Evolutionary conservation across 2,797 vertebrate genomes (phyloP).

Genomic region (Sebastiscus albofasciatus): DNA sequence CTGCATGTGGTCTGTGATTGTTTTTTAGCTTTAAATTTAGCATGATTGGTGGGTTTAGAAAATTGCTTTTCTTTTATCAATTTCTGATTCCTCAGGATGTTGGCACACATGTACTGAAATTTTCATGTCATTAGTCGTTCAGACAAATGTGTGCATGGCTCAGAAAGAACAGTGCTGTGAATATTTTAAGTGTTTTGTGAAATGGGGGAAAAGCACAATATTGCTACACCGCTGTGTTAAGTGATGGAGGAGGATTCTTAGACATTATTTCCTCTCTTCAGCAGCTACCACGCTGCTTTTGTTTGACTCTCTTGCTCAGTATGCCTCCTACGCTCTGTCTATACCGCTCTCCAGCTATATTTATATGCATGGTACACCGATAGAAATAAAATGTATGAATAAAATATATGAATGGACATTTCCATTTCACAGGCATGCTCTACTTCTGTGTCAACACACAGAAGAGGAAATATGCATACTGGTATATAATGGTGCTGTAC

Average conservation of each 20-base stretch:
- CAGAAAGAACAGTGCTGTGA: neutral
- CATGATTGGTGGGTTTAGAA: neutral
- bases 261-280: slow-evolving; percentile 24
- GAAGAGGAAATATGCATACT: neutral
- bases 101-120: neutral
- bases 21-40: neutral
- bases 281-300: slow-evolving; percentile 40
- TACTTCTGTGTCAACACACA: slow-evolving; percentile 7
- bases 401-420: slow-evolving; percentile 40
- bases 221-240: neutral
- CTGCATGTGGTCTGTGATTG: neutral
- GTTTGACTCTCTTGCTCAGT: slow-evolving; percentile 46
- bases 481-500: neutral
- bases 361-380: neutral
- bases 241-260: slow-evolving; percentile 15
- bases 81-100: slow-evolving; percentile 16
- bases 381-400: slow-evolving; percentile 30
- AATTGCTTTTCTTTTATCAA: slow-evolving; percentile 8
- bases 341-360: slow-evolving; percentile 19
- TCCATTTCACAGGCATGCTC: slow-evolving; percentile 15
- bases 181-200: slow-evolving; percentile 18
- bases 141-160: neutral
- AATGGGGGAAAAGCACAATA: neutral
- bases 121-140: neutral
- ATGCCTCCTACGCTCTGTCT: slow-evolving; percentile 22